Conservation (phyloP, 2,113 vertebrate species). For the Tupaia chinensis region DNA sequence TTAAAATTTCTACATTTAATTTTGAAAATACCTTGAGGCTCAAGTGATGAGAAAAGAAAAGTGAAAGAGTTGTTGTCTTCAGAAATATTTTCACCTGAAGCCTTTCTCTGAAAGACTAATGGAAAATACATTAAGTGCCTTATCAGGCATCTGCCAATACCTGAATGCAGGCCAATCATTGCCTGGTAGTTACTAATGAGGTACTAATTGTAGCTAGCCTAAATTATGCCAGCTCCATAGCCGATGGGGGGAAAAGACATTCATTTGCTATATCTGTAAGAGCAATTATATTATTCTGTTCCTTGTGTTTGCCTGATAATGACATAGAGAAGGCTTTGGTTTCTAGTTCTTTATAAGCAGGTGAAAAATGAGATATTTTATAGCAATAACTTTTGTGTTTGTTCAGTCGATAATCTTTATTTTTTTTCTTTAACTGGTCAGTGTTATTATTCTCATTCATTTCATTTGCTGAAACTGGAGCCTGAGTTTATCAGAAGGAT, state of each 20-base stretch:
- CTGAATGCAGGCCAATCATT: background rate
- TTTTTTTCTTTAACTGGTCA: background rate
- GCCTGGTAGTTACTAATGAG: constrained; percentile 54
- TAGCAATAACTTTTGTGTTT: background rate
- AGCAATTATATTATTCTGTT: background rate
- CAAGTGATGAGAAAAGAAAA: background rate
- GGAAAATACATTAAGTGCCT: constrained; percentile 36
- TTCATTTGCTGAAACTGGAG: background rate
- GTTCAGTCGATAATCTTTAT: background rate
- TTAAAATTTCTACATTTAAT: background rate
- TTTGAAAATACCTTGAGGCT: constrained; percentile 35
- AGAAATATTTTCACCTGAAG: constrained; percentile 36
- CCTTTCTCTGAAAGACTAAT: background rate
- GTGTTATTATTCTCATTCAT: background rate
- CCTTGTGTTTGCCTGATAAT: background rate
- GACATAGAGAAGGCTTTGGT: background rate
- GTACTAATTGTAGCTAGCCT: constrained; percentile 24
- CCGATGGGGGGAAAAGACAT: background rate
- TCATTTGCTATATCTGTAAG: background rate
- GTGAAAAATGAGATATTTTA: background rate
- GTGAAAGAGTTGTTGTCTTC: background rate
- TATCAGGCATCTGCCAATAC: constrained; percentile 32
- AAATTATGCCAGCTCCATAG: background rate
- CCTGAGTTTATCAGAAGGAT: background rate
- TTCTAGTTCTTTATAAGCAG: background rate